A percentile compares a stretch with the other conserved stretches of the same genome.
These are phyloP conservation scores for Macrosteles quadrilineatus DNA, from an alignment of 1,140 invertebrate genomes.

Conservation along the genomic window DNA sequence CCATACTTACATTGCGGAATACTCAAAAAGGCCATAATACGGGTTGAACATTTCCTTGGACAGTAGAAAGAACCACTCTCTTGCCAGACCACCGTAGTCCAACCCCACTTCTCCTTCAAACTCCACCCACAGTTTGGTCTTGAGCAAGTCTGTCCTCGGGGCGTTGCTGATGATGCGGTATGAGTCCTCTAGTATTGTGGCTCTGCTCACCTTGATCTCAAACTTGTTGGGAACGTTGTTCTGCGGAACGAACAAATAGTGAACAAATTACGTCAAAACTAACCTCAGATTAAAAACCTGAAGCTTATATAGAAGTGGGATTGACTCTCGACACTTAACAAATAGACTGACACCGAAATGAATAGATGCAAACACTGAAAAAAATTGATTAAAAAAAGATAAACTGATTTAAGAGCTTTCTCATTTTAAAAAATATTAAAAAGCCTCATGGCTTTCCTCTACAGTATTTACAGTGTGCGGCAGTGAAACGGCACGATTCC, in stretches of 20 bases:
- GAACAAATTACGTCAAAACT: no score
- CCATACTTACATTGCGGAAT: slow-evolving; percentile 95
- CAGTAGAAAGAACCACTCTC: slow-evolving; percentile 98
- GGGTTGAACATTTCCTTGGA: slow-evolving; percentile 99
- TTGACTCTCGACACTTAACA: no score
- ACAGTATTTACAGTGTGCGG: no score
- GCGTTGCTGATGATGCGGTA: slow-evolving; percentile 87
- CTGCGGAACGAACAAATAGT: slow-evolving; percentile 56
- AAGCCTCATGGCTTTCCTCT: no score
- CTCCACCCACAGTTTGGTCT: slow-evolving; percentile 98
- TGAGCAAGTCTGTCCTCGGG: slow-evolving; percentile 81
- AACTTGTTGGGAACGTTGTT: slow-evolving; percentile 96
- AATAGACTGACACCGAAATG: no score
- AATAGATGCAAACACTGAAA: not conserved
- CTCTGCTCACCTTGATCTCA: slow-evolving; percentile 91
- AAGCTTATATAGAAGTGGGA: no score
- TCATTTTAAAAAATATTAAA: no score
- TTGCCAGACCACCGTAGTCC: slow-evolving; percentile 95
- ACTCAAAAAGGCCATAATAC: slow-evolving; percentile 98
- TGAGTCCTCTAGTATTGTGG: slow-evolving; percentile 94
- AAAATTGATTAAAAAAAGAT: slow-evolving; percentile 1
- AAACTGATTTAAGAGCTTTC: no score
- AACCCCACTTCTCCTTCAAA: slow-evolving; percentile 97
- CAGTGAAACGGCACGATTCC: no score
- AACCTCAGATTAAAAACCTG: no score